These are phyloP conservation scores for Troides aeacus DNA, from an alignment of 2,888 invertebrate genomes.

Conservation along the genomic window DNA sequence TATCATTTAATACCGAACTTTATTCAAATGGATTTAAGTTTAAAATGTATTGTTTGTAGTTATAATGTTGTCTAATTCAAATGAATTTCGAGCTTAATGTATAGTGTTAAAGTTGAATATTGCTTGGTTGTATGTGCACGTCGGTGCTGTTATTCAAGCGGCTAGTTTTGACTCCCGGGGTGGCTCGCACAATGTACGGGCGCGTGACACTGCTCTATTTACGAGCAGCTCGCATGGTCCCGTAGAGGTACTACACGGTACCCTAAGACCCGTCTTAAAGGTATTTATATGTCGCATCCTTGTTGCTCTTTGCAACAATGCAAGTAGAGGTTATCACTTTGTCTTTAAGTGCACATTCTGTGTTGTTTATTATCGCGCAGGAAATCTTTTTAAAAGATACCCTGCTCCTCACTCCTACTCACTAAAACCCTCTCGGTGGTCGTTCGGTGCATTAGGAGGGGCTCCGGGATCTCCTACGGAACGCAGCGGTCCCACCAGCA, in stretches of 20 bases:
- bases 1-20: conserved; percentile 19
- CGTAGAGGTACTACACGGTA: conserved; percentile 52
- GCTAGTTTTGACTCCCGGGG: conserved; percentile 76
- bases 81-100: not conserved
- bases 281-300: too few relatives aligned
- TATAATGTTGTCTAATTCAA: not conserved
- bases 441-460: too few relatives aligned
- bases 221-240: conserved; percentile 61
- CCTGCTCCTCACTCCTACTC: too few relatives aligned
- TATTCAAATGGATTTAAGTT: not conserved
- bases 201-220: conserved; percentile 78
- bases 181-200: conserved; percentile 75
- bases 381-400: too few relatives aligned
- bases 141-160: conserved; percentile 53
- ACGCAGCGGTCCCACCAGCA: too few relatives aligned
- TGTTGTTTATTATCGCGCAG: too few relatives aligned
- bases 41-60: not conserved
- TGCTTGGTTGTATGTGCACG: not conserved
- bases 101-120: not conserved
- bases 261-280: conserved; percentile 36
- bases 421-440: too few relatives aligned
- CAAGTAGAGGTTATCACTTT: too few relatives aligned
- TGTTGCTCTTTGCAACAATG: too few relatives aligned
- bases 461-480: too few relatives aligned
- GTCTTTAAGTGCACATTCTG: too few relatives aligned